Conservation (phyloP, 2,113 vertebrate genomes). For the Xenopus borealis region DNA sequence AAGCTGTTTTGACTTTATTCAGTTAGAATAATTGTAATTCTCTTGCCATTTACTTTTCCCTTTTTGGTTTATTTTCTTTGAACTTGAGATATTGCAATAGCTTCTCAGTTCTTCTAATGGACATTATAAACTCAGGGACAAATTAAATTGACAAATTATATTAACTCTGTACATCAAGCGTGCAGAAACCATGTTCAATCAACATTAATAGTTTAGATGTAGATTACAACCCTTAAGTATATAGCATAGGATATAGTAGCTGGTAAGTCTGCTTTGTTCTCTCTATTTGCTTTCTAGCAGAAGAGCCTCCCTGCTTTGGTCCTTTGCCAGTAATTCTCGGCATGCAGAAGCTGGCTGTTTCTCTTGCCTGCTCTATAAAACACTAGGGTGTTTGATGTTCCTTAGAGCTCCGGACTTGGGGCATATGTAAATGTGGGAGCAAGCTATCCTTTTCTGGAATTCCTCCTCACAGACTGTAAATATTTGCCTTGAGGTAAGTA, state of each 20-base stretch:
- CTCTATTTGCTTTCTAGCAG: no score
- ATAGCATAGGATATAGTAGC: no score
- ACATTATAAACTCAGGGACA: constrained; percentile 43
- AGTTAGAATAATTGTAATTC: no score
- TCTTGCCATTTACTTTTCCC: no score
- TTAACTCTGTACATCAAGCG: constrained; percentile 22
- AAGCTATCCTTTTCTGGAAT: constrained; percentile 42
- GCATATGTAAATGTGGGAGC: constrained; percentile 43
- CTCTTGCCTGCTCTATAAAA: constrained; percentile 23
- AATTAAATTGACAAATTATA: constrained; percentile 44
- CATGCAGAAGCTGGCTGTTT: no score
- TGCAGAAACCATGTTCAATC: constrained; percentile 46
- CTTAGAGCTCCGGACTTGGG: constrained; percentile 30
- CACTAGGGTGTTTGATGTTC: not conserved
- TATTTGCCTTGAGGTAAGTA: constrained; percentile 39
- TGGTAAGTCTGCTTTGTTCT: no score
- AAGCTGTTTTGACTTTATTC: no score
- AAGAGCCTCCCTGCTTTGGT: constrained; percentile 35
- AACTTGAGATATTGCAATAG: constrained; percentile 16
- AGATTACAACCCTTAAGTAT: no score
- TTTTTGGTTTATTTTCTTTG: not conserved
- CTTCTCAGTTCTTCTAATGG: constrained; percentile 46
- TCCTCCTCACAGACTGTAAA: constrained; percentile 36
- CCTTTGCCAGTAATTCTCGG: not conserved
- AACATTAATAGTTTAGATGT: not conserved